Conservation (phyloP, 1,140 invertebrate genomes). For the Ceratina japonica region DNA sequence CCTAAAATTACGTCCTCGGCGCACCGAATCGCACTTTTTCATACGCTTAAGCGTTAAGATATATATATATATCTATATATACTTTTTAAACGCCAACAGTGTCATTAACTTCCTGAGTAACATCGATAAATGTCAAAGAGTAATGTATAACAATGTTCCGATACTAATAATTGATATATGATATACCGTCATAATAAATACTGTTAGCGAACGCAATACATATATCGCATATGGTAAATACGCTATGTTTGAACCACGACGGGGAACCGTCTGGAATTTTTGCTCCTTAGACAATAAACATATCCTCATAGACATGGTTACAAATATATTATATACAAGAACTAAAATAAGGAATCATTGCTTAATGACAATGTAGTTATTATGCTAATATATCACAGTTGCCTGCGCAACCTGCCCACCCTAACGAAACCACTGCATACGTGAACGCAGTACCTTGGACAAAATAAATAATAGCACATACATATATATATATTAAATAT, state of each 20-base stretch:
- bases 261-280: not conserved
- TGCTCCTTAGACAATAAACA: conserved; percentile 28
- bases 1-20: conserved; percentile 10
- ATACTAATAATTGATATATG: conserved; percentile 8
- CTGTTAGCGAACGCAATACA: conserved; percentile 46
- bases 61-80: too few relatives aligned
- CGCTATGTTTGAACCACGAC: conserved; percentile 4
- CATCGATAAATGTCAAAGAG: conserved; percentile 34
- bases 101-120: conserved; percentile 36
- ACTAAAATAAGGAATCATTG: conserved; percentile 48
- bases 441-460: conserved; percentile 45
- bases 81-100: conserved; percentile 3
- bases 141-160: conserved; percentile 19
- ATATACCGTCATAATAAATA: conserved; percentile 63
- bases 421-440: conserved; percentile 54
- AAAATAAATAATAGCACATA: conserved; percentile 67
- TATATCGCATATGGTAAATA: conserved; percentile 38
- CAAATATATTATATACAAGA: conserved; percentile 47
- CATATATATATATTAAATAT: conserved; percentile 56
- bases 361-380: conserved; percentile 64
- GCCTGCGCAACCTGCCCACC: conserved; percentile 69
- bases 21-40: conserved; percentile 13
- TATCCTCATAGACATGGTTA: conserved; percentile 23
- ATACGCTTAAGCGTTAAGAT: not conserved
- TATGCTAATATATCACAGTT: conserved; percentile 77